Evolutionary conservation across 2,888 invertebrate species (phyloP), one percentile per base, ranked within the genome.

Genomic region (Xanthia togata): DNA sequence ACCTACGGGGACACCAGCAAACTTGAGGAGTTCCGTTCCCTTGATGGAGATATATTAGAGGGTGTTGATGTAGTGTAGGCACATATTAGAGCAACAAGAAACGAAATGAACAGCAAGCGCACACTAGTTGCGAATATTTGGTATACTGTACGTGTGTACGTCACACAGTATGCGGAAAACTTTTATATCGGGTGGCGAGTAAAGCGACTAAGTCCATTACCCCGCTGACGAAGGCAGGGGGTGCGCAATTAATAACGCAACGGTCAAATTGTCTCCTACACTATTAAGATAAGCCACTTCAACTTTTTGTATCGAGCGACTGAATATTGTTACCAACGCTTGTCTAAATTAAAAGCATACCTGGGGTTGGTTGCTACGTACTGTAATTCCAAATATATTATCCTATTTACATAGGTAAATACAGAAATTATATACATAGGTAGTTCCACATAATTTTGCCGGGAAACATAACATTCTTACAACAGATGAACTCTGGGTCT

Each of bases 181-280:
- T 53, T 53, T 53, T 44, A 31, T 44, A 31, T 50, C 35, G 35
- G 12, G 31, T 20, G 23, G 26, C 0, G 38, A 60, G 44, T 20
- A 14, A 31, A 47, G 35, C 44, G 20, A 70, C 70, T 2, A n/a
- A 71, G n/a, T 47, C 35, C 20, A 20, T 38, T 26, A 44, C 17
- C 75, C 26, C 59, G 20, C 38, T 9, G 5, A 38, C 17, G n/a
- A 31, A 20, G 12, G 8, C 12, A 4, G 9, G 11, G 23, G 11
- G 23, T 2, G 38, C 23, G 47, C 62, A 55, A 78, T 78, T 78
- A 77, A 70, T 69, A 69, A 57, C 8, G 41, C 67, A 26, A 41
- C 63, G 78, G 78, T 69, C 78, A 78, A 78, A 41, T 77, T 53
- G 41, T 53, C 41, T 59, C 64, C 59, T 50, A 31, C 11, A 50